phyloP scores from a whole-genome alignment of 1,140 invertebrate species.

The Conus betulinus region DNA sequence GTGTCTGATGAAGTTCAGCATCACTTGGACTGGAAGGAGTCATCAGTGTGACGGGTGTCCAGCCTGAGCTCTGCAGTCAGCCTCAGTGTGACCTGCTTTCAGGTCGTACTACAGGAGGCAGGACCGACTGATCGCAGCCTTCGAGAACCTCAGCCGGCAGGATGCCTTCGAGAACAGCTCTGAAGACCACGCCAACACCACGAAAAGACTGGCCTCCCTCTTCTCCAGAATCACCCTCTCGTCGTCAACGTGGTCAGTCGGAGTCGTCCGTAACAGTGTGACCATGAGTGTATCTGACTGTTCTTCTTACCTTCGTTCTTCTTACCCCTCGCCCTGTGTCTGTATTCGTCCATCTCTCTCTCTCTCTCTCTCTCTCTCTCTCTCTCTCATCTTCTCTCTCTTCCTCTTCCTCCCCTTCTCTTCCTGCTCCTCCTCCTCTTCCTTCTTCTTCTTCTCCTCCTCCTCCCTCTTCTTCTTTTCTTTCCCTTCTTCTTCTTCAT shows the following conservation, averaged over 20 bases:
- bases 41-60: too few species aligned
- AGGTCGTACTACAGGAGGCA: conserved; percentile 64
- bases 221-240: conserved; percentile 52
- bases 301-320: background rate
- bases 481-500: too few species aligned
- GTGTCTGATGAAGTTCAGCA: background rate
- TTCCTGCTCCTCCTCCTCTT: too few species aligned
- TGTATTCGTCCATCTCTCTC: background rate
- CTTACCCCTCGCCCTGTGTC: background rate
- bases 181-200: conserved; percentile 16
- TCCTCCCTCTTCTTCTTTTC: too few species aligned
- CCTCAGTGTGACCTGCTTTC: conserved; percentile 7
- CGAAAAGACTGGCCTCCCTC: background rate
- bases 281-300: background rate
- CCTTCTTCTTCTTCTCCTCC: too few species aligned
- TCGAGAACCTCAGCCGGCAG: conserved; percentile 48
- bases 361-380: background rate
- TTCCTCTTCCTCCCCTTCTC: too few species aligned
- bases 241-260: conserved; percentile 56
- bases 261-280: too few species aligned
- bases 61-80: too few species aligned
- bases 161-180: conserved; percentile 40
- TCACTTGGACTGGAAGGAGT: too few species aligned
- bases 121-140: conserved; percentile 55
- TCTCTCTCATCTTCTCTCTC: background rate